Conservation (phyloP, 2,888 invertebrate genomes). For the Callyntrura sp. region DNA sequence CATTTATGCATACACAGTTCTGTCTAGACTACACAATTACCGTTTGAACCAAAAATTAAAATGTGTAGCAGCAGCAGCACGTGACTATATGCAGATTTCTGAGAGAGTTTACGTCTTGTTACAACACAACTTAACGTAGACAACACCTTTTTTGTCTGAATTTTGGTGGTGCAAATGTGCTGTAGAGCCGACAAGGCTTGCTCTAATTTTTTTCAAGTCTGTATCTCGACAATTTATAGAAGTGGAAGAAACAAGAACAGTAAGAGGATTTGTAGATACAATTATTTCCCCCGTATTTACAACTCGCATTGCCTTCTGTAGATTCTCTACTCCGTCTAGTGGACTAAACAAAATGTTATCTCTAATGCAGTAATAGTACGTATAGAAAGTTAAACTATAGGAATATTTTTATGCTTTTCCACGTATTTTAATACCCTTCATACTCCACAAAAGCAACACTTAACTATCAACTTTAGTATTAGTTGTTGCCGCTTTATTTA, state of each 20-base stretch:
- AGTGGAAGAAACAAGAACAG: conserved; percentile 23
- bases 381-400: background rate
- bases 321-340: background rate
- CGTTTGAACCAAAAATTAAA: too few species aligned
- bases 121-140: too few species aligned
- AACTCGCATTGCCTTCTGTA: background rate
- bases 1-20: too few species aligned
- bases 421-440: conserved; percentile 11
- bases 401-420: conserved; percentile 8
- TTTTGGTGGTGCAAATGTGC: background rate
- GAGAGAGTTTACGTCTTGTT: too few species aligned
- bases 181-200: background rate
- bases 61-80: too few species aligned
- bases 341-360: background rate
- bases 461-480: conserved; percentile 9
- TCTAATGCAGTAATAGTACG: background rate
- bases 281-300: conserved; percentile 37
- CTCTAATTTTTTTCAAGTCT: conserved; percentile 9
- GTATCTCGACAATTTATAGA: conserved; percentile 1
- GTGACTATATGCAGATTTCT: too few species aligned
- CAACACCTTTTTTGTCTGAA: background rate
- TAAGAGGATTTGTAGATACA: conserved; percentile 49
- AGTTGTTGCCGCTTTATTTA: too few species aligned
- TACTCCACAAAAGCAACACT: background rate
- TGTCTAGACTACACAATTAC: too few species aligned